phyloP scores from a whole-genome alignment of 2,888 invertebrate species.

The Eristalis intricaria region DNA sequence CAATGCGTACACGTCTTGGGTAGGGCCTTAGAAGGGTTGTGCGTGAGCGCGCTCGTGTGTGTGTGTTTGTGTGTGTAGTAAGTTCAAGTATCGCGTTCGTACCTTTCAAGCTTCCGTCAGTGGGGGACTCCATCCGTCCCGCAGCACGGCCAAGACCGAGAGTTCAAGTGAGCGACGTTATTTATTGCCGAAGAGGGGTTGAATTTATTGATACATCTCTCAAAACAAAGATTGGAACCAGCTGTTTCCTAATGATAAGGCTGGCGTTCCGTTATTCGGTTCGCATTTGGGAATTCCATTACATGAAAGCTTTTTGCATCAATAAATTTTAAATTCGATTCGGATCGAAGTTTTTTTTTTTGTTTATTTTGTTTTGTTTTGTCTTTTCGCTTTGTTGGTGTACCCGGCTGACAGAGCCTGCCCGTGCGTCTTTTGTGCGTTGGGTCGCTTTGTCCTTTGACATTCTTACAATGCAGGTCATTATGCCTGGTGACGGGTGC shows the following conservation, averaged over 20 bases:
- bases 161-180: constrained; percentile 71
- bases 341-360: constrained; percentile 57
- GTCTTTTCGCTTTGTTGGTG: constrained; percentile 22
- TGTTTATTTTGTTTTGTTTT: background rate
- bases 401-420: background rate
- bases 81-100: constrained; percentile 39
- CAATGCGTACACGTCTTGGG: constrained; percentile 59
- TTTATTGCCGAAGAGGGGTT: constrained; percentile 73
- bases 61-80: constrained; percentile 8
- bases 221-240: constrained; percentile 74
- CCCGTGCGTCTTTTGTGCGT: background rate
- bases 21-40: constrained; percentile 61
- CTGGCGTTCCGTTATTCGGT: constrained; percentile 50
- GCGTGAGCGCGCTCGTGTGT: too few species aligned
- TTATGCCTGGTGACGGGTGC: constrained; percentile 44
- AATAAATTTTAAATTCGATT: constrained; percentile 72
- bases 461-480: constrained; percentile 70
- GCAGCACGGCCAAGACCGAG: background rate
- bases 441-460: constrained; percentile 63
- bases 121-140: background rate
- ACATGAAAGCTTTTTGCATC: constrained; percentile 72
- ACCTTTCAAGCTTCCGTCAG: constrained; percentile 27
- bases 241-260: constrained; percentile 74
- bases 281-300: constrained; percentile 71
- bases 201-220: constrained; percentile 75